phyloP scores from a whole-genome alignment of 37 sponge, comb jelly and placozoan genomes.

The Cliona cf. orientalis region DNA sequence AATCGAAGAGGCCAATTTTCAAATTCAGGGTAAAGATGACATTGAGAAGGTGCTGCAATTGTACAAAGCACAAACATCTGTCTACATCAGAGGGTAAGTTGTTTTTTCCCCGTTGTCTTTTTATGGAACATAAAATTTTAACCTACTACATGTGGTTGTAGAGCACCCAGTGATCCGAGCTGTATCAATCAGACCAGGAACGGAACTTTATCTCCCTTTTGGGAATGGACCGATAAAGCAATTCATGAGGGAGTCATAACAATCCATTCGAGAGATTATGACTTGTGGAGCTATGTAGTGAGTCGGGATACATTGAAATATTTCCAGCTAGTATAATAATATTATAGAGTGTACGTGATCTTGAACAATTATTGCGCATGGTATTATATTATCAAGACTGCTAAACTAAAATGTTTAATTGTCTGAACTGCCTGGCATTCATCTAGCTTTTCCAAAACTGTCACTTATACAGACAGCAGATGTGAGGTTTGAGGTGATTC shows the following conservation, averaged over 20 bases:
- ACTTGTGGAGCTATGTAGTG: slow-evolving; percentile 7
- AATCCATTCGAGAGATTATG: neutral
- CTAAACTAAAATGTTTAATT: no score
- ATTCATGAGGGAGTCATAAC: slow-evolving; percentile 11
- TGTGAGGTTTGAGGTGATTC: neutral
- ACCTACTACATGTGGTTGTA: no score
- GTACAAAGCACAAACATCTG: neutral
- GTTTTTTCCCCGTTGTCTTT: neutral
- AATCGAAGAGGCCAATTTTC: neutral
- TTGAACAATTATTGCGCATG: no score
- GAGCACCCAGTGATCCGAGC: no score
- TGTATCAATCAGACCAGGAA: neutral
- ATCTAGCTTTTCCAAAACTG: no score
- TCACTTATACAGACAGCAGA: neutral
- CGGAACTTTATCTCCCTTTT: slow-evolving; percentile 11
- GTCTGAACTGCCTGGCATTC: no score
- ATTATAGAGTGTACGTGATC: neutral
- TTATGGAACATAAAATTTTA: neutral
- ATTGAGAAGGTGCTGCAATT: neutral
- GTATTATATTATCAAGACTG: no score
- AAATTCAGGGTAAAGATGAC: neutral
- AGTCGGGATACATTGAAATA: no score
- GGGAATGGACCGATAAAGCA: slow-evolving; percentile 27
- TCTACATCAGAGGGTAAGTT: slow-evolving; percentile 2
- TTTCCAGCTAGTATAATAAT: no score